phyloP scores from a whole-genome alignment of 2,888 invertebrate genomes.

The Drosophila robusta region DNA sequence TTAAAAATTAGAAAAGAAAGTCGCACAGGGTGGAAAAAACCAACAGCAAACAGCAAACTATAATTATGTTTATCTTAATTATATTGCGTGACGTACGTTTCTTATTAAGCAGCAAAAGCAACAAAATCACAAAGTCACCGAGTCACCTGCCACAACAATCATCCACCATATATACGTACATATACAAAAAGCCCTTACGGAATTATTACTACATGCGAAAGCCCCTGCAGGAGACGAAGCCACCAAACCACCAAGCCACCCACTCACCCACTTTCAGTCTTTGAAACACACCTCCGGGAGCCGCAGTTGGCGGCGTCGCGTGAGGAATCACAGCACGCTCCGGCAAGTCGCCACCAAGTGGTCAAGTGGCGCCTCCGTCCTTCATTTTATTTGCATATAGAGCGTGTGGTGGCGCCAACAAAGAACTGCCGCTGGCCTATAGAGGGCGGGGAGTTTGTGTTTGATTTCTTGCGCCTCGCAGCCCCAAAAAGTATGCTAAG shows the following conservation, averaged over 20 bases:
- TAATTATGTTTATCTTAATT: slow-evolving; percentile 82
- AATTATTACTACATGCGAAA: slow-evolving; percentile 65
- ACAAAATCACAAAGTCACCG: slow-evolving; percentile 68
- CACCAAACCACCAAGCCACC: slow-evolving; percentile 1
- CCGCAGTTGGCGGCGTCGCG: slow-evolving; percentile 54
- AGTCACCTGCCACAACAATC: slow-evolving; percentile 65
- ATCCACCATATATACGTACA: slow-evolving; percentile 32
- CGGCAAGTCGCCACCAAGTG: slow-evolving; percentile 58
- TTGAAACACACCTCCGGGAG: slow-evolving; percentile 25
- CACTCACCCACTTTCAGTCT: slow-evolving; percentile 17
- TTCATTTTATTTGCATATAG: slow-evolving; percentile 73
- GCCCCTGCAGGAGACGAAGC: neutral
- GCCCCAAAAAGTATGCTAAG: slow-evolving; percentile 65
- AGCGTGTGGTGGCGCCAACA: slow-evolving; percentile 50
- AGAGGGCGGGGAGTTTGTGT: slow-evolving; percentile 27
- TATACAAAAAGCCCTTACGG: slow-evolving; percentile 53
- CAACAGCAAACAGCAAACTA: slow-evolving; percentile 62
- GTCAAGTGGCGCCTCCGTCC: slow-evolving; percentile 67
- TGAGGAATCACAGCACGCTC: slow-evolving; percentile 67
- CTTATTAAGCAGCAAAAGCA: slow-evolving; percentile 69
- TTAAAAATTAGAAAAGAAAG: slow-evolving; percentile 54
- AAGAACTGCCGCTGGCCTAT: neutral
- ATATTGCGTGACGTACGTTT: slow-evolving; percentile 78
- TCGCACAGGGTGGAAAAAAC: slow-evolving; percentile 28
- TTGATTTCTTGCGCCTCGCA: slow-evolving; percentile 53